phyloP scores from a whole-genome alignment of 2,113 vertebrate genomes.

The Ceratotherium simum region DNA sequence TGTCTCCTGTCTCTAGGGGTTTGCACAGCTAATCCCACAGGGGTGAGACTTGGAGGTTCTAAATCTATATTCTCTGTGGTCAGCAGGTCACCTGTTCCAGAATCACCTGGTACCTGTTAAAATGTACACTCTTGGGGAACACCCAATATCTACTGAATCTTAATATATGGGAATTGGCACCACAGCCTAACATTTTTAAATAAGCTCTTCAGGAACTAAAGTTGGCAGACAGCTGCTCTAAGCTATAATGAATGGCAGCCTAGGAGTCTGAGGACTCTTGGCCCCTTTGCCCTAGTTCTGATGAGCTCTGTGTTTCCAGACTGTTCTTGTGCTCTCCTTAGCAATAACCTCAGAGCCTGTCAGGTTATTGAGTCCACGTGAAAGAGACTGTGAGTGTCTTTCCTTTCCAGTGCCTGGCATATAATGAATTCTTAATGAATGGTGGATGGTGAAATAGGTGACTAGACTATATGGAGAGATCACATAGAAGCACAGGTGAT shows the following conservation, averaged over 20 bases:
- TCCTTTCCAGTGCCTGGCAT: not conserved
- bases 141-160: not conserved
- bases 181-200: not conserved
- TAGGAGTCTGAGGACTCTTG: not conserved
- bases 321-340: not conserved
- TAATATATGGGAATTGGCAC: not conserved
- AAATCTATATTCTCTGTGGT: not conserved
- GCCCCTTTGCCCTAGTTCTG: not conserved
- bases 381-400: not conserved
- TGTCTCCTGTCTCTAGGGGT: not conserved
- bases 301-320: not conserved
- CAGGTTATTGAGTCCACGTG: not conserved
- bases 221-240: not conserved
- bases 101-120: not conserved
- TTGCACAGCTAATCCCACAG: not conserved
- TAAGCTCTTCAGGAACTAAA: not conserved
- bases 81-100: not conserved
- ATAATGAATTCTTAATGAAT: not conserved
- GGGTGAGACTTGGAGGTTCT: not conserved
- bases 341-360: not conserved
- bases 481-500: not conserved
- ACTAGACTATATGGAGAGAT: not conserved
- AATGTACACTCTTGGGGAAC: not conserved
- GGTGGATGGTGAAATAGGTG: not conserved
- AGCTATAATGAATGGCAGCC: not conserved